Base-by-base conservation (phyloP, 1,140 invertebrate species). In the Teleogryllus occipitalis region DNA sequence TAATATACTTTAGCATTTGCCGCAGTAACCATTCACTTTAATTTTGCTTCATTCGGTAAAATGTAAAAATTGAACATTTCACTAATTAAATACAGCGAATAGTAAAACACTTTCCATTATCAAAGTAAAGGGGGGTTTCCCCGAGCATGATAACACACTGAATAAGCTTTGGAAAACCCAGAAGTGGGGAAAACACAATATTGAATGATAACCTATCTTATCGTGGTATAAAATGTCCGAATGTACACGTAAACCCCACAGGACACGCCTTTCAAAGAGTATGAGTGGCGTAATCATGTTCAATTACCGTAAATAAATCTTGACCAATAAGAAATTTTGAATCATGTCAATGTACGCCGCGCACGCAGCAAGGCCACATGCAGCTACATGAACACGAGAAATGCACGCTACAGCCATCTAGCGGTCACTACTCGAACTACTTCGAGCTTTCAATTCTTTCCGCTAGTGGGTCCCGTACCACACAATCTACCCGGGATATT, bases 91-190 rank as follows among this genome's bases (percentile, higher is more conserved):
- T 65, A 18, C 54, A 65, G 10, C 54, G 54, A 65, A 65, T 14
- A 65, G 54, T 65, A 65, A 10, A 65, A 65, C 54, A 65, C 54
- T 14, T 65, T 65, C 7, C 54, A 14, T 65, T 65, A 18, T 65
- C 54, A 65, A 65, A 65, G 54, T 18, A 14, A 18, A 65, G 54
- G 54, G n/a, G 54, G 54, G 54, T 65, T 65, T 65, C 54, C 54
- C 54, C 54, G 18, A 14, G 54, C 54, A 14, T 18, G 54, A 65
- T 65, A 65, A 10, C 54, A 18, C 18, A 65, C 54, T 65, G 54
- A 65, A 65, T 65, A 65, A 65, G 54, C 54, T 65, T 65, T 65
- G 54, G 54, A 65, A 65, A 65, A 65, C 18, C 54, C 54, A 65
- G 54, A 65, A 10, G 10, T 18, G 54, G 54, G 54, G 54, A 65